These are phyloP conservation scores for Zeuzera pyrina DNA, from an alignment of 2,888 invertebrate genomes.

Conservation along the genomic window DNA sequence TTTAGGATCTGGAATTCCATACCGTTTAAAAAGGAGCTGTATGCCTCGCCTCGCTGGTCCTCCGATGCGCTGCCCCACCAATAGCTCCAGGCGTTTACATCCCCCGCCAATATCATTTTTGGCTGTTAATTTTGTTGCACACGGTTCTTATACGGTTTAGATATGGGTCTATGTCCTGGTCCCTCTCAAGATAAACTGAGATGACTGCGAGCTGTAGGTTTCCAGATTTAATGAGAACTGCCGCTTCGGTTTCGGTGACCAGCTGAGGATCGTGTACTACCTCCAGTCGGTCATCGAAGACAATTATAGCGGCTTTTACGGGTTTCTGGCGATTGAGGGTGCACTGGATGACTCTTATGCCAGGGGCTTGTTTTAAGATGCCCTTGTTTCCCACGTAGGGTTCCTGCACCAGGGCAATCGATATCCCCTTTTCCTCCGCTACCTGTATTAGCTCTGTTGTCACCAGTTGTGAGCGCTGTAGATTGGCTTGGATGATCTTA, in stretches of 20 bases:
- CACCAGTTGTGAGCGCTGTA: too few relatives aligned
- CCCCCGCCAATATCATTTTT: slow-evolving; percentile 5
- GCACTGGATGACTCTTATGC: too few relatives aligned
- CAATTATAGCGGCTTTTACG: too few relatives aligned
- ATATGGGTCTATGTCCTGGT: slow-evolving; percentile 10
- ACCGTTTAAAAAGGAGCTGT: slow-evolving; percentile 12
- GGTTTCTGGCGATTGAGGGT: slow-evolving; percentile 15
- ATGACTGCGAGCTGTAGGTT: slow-evolving; percentile 10
- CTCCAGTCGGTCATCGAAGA: too few relatives aligned
- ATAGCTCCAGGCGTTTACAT: slow-evolving; percentile 8
- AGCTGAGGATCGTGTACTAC: too few relatives aligned
- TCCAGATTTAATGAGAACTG: slow-evolving; percentile 8
- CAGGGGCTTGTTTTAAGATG: slow-evolving; percentile 10
- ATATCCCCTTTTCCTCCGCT: too few relatives aligned
- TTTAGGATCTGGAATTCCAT: slow-evolving; percentile 15
- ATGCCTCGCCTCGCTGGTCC: slow-evolving; percentile 12
- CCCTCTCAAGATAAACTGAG: slow-evolving; percentile 18
- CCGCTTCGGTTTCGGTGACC: too few relatives aligned
- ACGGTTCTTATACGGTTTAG: background rate
- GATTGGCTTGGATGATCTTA: too few relatives aligned
- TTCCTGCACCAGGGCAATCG: too few relatives aligned
- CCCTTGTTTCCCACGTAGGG: slow-evolving; percentile 19
- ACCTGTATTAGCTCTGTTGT: slow-evolving; percentile 15
- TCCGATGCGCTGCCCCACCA: slow-evolving; percentile 10
- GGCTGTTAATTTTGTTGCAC: background rate